phyloP scores from a whole-genome alignment of 2,797 vertebrate genomes.

The Leucoraja ocellata region DNA sequence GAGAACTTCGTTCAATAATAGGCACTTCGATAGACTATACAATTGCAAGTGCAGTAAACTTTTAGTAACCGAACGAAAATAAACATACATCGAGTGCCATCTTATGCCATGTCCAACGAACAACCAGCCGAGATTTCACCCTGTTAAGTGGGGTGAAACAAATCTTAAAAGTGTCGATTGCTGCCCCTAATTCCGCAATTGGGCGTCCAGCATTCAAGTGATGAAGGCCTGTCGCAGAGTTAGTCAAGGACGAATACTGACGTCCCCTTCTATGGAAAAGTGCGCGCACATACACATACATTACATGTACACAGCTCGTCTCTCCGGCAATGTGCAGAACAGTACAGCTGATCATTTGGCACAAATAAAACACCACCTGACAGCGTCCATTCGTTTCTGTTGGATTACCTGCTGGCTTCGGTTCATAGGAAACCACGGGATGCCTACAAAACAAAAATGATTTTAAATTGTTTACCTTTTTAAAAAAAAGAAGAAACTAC shows the following conservation, averaged over 20 bases:
- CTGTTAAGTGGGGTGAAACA: not conserved
- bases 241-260: constrained; percentile 17
- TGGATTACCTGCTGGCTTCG: not conserved
- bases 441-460: not conserved
- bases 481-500: not conserved
- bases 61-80: not conserved
- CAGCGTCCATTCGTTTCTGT: not conserved
- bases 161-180: not conserved
- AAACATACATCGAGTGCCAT: not conserved
- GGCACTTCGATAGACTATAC: not conserved
- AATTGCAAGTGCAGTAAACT: not conserved
- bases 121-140: not conserved
- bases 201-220: not conserved
- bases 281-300: not conserved
- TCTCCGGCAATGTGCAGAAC: not conserved
- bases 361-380: not conserved
- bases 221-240: not conserved
- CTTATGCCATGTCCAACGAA: too few species aligned
- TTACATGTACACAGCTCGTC: not conserved
- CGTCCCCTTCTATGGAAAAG: not conserved
- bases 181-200: not conserved
- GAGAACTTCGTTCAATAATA: not conserved
- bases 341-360: not conserved
- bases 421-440: not conserved
- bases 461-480: too few species aligned